phyloP scores from a whole-genome alignment of 37 sponge, comb jelly and placozoan genomes.

The Chondrilla cf. caribensis region DNA sequence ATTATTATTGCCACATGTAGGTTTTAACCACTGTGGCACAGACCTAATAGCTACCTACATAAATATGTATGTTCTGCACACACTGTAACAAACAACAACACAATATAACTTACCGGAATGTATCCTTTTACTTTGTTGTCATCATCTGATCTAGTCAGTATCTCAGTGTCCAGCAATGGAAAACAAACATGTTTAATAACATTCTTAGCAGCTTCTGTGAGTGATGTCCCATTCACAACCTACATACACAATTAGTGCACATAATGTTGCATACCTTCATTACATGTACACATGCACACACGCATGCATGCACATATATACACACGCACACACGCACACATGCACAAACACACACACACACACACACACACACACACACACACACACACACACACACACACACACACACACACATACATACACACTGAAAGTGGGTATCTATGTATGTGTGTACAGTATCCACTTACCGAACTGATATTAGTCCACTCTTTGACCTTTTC shows the following conservation, averaged over 20 bases:
- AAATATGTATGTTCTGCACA: too few relatives aligned
- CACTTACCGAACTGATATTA: slow-evolving; percentile 87
- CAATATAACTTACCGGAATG: slow-evolving; percentile 85
- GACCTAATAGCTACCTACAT: too few relatives aligned
- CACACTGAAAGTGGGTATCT: background rate
- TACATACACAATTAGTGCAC: slow-evolving; percentile 23
- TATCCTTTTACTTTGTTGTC: slow-evolving; percentile 85
- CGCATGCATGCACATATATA: background rate
- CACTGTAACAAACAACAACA: too few relatives aligned
- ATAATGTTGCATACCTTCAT: too few relatives aligned
- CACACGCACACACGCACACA: slow-evolving; percentile 16
- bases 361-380: too few relatives aligned
- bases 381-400: too few relatives aligned
- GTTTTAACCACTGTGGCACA: too few relatives aligned
- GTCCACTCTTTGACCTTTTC: slow-evolving; percentile 93
- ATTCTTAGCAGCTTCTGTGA: slow-evolving; percentile 75
- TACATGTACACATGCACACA: slow-evolving; percentile 10
- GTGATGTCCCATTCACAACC: slow-evolving; percentile 80
- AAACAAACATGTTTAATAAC: slow-evolving; percentile 86
- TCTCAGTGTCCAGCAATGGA: slow-evolving; percentile 84
- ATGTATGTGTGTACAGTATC: background rate
- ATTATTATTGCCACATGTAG: too few relatives aligned
- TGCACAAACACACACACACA: background rate
- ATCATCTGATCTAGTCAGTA: slow-evolving; percentile 78
- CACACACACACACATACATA: too few relatives aligned